Evolutionary conservation across 2,113 vertebrate species (phyloP), one percentile per base, ranked within the genome.

Genomic region (Euleptes europaea): DNA sequence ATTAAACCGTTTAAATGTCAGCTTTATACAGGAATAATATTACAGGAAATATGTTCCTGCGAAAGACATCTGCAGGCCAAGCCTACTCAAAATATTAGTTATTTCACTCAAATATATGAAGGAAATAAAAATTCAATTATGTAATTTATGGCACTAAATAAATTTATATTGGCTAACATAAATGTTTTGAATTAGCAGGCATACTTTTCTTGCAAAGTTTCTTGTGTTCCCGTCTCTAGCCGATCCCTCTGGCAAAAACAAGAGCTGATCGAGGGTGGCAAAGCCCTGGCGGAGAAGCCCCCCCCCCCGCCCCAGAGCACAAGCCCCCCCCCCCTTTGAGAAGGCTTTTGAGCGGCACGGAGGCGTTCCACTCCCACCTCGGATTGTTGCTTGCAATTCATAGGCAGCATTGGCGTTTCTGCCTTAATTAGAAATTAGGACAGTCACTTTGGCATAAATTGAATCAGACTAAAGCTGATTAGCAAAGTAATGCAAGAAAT

Each of bases 401-500:
- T 82, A n/a, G 76, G 85, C 47, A 28, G 72, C 70, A 88, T 84
- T 57, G 72, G 85, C 63, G 85, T 93, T 94, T 90, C 91, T 2
- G 71, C 96, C 93, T 95, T 96, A 95, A 95, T 97, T 97, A 96
- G 95, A 95, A 97, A 96, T 95, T 94, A 95, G 96, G 95, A 95
- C 90, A 95, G 95, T 94, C 95, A 95, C 95, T 92, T 91, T 93
- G 95, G 94, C 95, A 95, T 96, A 94, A 96, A 97, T 97, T 96
- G 95, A 96, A 96, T 95, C 95, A 95, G 95, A 95, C 95, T 96
- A 93, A 96, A 96, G 96, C 95, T 95, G 96, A 97, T 96, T 95
- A 96, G 96, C 96, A 97, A 97, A 97, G 95, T 95, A 95, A 96
- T 92, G 95, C 94, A 95, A 97, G 96, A 95, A 97, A 96, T 96